Conservation (phyloP, 2,888 invertebrate species). For the Scrobipalpa costella region DNA sequence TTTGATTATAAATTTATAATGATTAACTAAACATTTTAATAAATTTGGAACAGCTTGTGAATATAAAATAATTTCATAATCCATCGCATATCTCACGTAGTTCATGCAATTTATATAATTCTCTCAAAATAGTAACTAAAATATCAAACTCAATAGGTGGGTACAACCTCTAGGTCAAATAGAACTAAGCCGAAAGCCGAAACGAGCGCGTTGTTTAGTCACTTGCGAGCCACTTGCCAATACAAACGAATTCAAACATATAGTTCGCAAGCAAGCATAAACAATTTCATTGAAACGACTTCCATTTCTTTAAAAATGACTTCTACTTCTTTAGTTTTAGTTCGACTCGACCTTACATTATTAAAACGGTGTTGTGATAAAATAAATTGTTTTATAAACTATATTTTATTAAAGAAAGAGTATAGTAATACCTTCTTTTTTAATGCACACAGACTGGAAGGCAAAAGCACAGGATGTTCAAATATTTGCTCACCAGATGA, state of each 20-base stretch:
- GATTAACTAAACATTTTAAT: not conserved
- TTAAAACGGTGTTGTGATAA: not conserved
- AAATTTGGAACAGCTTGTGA: conserved; percentile 25
- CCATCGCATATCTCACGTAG: not conserved
- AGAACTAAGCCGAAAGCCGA: not conserved
- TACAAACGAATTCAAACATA: not conserved
- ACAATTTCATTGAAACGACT: too few relatives aligned
- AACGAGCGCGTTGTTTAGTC: not conserved
- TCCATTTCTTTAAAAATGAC: not conserved
- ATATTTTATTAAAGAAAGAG: not conserved
- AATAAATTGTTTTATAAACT: conserved; percentile 5
- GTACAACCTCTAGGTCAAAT: conserved; percentile 49
- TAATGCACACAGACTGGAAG: not conserved
- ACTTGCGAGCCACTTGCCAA: too few relatives aligned
- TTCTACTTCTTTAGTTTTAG: not conserved
- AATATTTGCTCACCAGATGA: not conserved
- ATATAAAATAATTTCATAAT: conserved; percentile 5
- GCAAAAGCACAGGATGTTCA: not conserved
- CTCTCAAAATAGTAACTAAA: conserved; percentile 42
- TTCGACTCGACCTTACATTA: conserved; percentile 46
- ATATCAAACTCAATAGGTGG: conserved; percentile 67
- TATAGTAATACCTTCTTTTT: not conserved
- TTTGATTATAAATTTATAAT: conserved; percentile 9
- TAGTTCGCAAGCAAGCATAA: too few relatives aligned
- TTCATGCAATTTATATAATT: conserved; percentile 31